A percentile compares a stretch with the other conserved stretches of the same genome.
phyloP scores from a whole-genome alignment of 2,888 invertebrate species.

The Trypoxylon attenuatum region DNA sequence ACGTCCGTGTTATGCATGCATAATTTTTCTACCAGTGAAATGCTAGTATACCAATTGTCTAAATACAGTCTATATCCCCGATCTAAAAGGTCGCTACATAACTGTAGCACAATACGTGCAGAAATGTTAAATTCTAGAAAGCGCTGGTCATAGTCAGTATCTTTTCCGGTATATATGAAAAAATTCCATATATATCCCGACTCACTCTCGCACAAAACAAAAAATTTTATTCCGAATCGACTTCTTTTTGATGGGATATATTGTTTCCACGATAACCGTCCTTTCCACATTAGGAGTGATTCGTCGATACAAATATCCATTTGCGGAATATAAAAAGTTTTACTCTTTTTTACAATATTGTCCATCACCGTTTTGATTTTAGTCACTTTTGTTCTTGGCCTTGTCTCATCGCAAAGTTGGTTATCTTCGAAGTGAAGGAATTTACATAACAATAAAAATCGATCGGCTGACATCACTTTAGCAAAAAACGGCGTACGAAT shows the following conservation, averaged over 20 bases:
- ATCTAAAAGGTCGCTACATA: background rate
- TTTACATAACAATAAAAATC: conserved; percentile 30
- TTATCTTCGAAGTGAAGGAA: conserved; percentile 26
- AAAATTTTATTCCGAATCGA: too few relatives aligned
- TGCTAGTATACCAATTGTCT: conserved; percentile 2
- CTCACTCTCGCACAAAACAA: too few relatives aligned
- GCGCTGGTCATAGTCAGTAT: conserved; percentile 7
- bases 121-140: conserved; percentile 16
- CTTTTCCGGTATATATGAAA: conserved; percentile 12
- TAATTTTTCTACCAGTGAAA: background rate
- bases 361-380: conserved; percentile 11
- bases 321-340: conserved; percentile 14
- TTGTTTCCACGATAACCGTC: conserved; percentile 19
- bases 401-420: conserved; percentile 17
- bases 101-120: conserved; percentile 1
- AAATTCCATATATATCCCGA: too few relatives aligned
- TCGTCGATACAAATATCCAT: conserved; percentile 19
- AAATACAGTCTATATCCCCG: background rate
- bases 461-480: conserved; percentile 16
- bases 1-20: background rate
- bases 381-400: conserved; percentile 9
- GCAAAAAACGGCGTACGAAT: conserved; percentile 17
- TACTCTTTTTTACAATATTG: conserved; percentile 15
- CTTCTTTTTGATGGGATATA: too few relatives aligned
- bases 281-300: conserved; percentile 21